These are phyloP conservation scores for Schrankia costaestrigalis DNA, from an alignment of 2,888 invertebrate genomes.

Conservation along the genomic window DNA sequence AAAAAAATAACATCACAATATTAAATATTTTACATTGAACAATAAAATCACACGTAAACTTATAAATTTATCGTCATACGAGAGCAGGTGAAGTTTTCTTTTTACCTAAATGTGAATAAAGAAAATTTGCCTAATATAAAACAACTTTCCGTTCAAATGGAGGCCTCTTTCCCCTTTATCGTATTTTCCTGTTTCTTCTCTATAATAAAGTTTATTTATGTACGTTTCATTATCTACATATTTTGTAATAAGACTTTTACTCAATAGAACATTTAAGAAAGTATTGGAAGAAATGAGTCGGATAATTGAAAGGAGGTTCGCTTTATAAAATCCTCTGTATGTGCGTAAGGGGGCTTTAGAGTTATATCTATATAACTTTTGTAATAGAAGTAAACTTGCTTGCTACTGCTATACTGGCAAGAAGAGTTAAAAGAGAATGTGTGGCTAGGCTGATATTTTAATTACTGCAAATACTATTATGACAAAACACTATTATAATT, in stretches of 20 bases:
- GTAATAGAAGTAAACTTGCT: too few species aligned
- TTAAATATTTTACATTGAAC: conserved; percentile 10
- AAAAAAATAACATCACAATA: conserved; percentile 15
- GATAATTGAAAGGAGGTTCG: conserved; percentile 6
- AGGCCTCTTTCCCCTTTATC: conserved; percentile 48
- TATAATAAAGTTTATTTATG: conserved; percentile 47
- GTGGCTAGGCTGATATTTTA: too few species aligned
- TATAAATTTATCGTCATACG: conserved; percentile 33
- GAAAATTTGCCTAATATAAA: conserved; percentile 50
- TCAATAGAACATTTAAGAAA: conserved; percentile 15
- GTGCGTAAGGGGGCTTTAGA: too few species aligned
- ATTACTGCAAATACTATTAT: too few species aligned
- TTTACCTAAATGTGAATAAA: conserved; percentile 49
- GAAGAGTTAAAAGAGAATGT: too few species aligned
- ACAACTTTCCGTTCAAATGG: conserved; percentile 55
- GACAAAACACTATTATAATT: too few species aligned
- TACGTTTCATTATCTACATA: conserved; percentile 42
- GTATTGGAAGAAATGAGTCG: too few species aligned
- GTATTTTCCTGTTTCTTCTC: conserved; percentile 46
- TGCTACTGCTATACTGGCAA: too few species aligned
- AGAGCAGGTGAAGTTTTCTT: conserved; percentile 46
- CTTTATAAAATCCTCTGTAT: too few species aligned
- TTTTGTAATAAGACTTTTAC: conserved; percentile 33
- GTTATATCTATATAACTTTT: too few species aligned
- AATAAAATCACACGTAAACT: conserved; percentile 30